phyloP scores from a whole-genome alignment of 92 coral and sea anemone species.

The Micromussa lordhowensis region DNA sequence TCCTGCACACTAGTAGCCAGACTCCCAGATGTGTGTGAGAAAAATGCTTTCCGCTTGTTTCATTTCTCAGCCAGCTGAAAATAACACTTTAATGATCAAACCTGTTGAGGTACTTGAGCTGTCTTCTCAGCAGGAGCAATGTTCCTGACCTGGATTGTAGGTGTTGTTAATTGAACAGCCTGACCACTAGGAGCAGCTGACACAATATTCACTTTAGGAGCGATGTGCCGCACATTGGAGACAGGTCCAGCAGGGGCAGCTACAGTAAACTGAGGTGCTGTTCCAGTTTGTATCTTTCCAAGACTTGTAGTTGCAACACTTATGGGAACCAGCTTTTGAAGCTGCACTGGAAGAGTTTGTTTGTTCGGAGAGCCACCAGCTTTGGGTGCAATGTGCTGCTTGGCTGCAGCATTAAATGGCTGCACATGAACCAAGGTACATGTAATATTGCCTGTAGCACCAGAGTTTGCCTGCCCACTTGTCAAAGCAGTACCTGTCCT shows the following conservation, averaged over 20 bases:
- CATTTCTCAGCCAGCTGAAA: too few relatives aligned
- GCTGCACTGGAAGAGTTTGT: constrained; percentile 62
- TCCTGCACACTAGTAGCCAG: too few relatives aligned
- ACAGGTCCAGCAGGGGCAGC: constrained; percentile 55
- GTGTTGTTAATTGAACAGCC: constrained; percentile 57
- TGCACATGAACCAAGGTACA: constrained; percentile 84
- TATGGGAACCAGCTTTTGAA: constrained; percentile 83
- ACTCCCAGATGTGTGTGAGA: too few relatives aligned
- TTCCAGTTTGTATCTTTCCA: constrained; percentile 44
- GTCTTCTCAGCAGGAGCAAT: constrained; percentile 48
- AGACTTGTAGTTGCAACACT: constrained; percentile 66
- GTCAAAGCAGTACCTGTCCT: constrained; percentile 22
- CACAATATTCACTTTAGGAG: constrained; percentile 85
- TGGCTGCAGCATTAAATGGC: constrained; percentile 70
- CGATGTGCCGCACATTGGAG: constrained; percentile 75
- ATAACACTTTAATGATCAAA: neutral
- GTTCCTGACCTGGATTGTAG: constrained; percentile 35
- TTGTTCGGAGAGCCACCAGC: constrained; percentile 78
- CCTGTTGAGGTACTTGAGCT: constrained; percentile 52
- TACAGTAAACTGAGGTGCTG: constrained; percentile 65
- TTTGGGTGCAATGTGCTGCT: constrained; percentile 72
- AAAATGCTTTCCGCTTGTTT: too few relatives aligned
- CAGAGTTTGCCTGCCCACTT: constrained; percentile 29
- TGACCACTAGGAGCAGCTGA: constrained; percentile 72
- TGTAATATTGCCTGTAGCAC: constrained; percentile 21